These are phyloP conservation scores for Octodon degus DNA, from an alignment of 2,113 vertebrate species.

Conservation along the genomic window DNA sequence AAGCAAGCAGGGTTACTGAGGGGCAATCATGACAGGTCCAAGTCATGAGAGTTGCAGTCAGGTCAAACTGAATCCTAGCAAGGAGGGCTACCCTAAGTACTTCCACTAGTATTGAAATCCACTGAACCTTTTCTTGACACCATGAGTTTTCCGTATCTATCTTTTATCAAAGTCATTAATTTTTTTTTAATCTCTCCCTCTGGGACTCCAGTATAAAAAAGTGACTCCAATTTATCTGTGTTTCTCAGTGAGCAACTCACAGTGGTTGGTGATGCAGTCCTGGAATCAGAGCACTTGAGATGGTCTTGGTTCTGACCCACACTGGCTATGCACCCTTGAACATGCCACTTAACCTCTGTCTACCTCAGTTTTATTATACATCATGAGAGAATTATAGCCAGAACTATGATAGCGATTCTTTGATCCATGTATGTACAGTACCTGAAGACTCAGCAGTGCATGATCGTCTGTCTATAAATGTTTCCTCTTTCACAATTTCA, in stretches of 20 bases:
- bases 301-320: not conserved
- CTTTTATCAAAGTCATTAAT: not conserved
- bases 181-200: not conserved
- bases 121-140: not conserved
- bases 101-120: not conserved
- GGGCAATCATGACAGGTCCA: fast-evolving
- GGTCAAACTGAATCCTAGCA: not conserved
- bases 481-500: not conserved
- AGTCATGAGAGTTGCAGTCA: not conserved
- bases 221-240: not conserved
- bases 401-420: not conserved
- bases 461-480: not conserved
- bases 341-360: not conserved
- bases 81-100: not conserved
- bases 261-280: not conserved
- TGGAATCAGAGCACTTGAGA: not conserved
- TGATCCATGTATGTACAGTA: not conserved
- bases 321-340: not conserved
- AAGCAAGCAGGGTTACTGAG: not conserved
- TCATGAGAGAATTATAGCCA: not conserved
- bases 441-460: not conserved
- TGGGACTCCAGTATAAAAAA: not conserved
- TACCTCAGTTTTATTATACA: not conserved
- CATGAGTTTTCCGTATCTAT: not conserved
- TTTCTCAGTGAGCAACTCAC: not conserved